Base-by-base conservation (phyloP, 2,888 invertebrate genomes). In the Cephus rjabovi region DNA sequence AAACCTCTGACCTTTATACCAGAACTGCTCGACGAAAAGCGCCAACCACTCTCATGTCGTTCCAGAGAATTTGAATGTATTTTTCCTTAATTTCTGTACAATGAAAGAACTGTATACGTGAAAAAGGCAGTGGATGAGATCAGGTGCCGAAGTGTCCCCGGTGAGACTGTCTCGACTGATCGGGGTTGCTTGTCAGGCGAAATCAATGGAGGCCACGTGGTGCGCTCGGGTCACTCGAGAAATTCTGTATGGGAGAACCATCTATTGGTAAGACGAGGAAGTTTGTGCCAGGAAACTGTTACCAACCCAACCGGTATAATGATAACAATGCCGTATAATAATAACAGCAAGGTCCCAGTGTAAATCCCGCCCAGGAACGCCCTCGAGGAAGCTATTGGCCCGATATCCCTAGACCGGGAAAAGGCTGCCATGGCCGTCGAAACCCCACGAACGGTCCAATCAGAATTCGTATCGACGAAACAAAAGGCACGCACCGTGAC, bases 331-430 rank as follows among this genome's bases (percentile, higher is more conserved):
- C 2, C 2, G 34, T 71, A 71, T 76, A 79, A 80, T 77, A 80
- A 79, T 82, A 84, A 87, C 83, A 85, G 85, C 82, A 84, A 86
- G 83, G 84, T 79, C 77, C 80, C 78, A 73, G 75, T 76, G 80
- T 82, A 85, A 87, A 88, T 87, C 86, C 88, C 90, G 90, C 90
- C 90, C 86, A 86, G 90, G 78, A 90, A 90, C 91, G 91, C 91
- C 91, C 90, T 87, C 89, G 87, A 86, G 85, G 83, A 83, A 85
- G 89, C 90, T 91, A 91, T 91, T 91, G 91, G 91, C 91, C 89
- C 87, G 90, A 91, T 91, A 89, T 86, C 84, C 83, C 84, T 83
- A 85, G 83, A 83, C 80, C 85, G 86, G 86, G 87, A 86, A 88
- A 89, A 88, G 88, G 86, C 90, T 90, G 88, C 86, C 90, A 91